Evolutionary conservation across 2,797 vertebrate species (phyloP), one percentile per base, ranked within the genome.

Genomic region (Schizothorax lantsangensis): DNA sequence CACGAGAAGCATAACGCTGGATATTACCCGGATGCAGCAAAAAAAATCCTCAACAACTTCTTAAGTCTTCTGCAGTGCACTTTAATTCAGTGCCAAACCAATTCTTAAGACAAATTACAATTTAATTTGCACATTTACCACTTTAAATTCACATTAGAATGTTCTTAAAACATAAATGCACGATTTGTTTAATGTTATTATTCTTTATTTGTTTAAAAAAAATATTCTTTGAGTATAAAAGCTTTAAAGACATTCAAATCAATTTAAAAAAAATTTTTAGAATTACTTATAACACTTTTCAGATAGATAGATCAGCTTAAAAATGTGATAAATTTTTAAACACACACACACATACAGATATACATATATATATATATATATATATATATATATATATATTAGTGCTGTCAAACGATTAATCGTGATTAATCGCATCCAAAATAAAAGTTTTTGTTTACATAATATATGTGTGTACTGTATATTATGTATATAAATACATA

Each of bases 51-150:
- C 62, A 38, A 47, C 30, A 30, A 72, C n/a, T 57, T n/a, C 49
- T 54, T 95, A n/a, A 93, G 93, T 81, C 38, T 7, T 71, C n/a
- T 72, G 49, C 52, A 59, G 23, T 64, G 43, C 4, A 52, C 54
- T 36, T 23, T n/a, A 47, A 54, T 79, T 26, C 38, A 64, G 15
- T 43, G 19, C 30, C 54, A 79, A 30, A 11, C 3, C 23, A 1
- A n/a, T 38, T 57, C 1, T 23, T 12, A 5, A 36, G 47, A 23
- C 6, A 23, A 8, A 19, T 8, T 54, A 7, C 49, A 0, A 5
- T 36, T 36, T 26, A 2, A 77, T 12, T 21, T 23, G 3, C 19
- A 54, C 5, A 36, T 15, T 6, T 15, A 36, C 33, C 57, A 59
- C 6, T n/a, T 57, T 23, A n/a, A n/a, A 78, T 38, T 6, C 36